Evolutionary conservation across 2,797 vertebrate genomes (phyloP).

Genomic region (Thalassophryne amazonica): DNA sequence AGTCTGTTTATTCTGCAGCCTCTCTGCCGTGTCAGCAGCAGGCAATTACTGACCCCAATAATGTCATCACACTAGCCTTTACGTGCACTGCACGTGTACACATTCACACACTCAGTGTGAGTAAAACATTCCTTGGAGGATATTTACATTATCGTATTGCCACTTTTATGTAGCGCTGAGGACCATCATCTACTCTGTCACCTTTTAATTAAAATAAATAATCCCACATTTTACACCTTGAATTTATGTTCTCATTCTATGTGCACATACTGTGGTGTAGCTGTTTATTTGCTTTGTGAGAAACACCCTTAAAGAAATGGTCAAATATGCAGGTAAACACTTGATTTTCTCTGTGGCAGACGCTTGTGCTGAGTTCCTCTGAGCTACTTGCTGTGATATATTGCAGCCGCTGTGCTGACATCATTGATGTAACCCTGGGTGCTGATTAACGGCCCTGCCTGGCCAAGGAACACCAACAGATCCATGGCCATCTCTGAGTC

Average conservation of each 20-base stretch:
- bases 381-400: conserved; percentile 17
- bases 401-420: conserved; percentile 30
- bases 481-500: conserved; percentile 20
- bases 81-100: neutral
- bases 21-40: conserved; percentile 49
- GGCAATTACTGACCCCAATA: conserved; percentile 56
- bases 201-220: too few relatives aligned
- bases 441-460: conserved; percentile 43
- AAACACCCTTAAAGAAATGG: too few relatives aligned
- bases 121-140: too few relatives aligned
- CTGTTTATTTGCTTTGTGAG: neutral
- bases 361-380: conserved; percentile 4
- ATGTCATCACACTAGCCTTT: conserved; percentile 51
- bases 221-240: too few relatives aligned
- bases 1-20: conserved; percentile 49
- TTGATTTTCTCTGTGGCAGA: conserved; percentile 1
- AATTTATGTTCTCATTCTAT: too few relatives aligned
- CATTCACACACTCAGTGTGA: neutral
- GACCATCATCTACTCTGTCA: too few relatives aligned
- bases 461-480: conserved; percentile 18
- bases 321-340: neutral
- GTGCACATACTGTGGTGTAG: too few relatives aligned
- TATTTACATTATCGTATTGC: too few relatives aligned
- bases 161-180: too few relatives aligned
- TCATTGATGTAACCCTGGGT: conserved; percentile 47